Conservation (phyloP, 1,140 invertebrate genomes). For the Thalassaphorura encarpata region DNA sequence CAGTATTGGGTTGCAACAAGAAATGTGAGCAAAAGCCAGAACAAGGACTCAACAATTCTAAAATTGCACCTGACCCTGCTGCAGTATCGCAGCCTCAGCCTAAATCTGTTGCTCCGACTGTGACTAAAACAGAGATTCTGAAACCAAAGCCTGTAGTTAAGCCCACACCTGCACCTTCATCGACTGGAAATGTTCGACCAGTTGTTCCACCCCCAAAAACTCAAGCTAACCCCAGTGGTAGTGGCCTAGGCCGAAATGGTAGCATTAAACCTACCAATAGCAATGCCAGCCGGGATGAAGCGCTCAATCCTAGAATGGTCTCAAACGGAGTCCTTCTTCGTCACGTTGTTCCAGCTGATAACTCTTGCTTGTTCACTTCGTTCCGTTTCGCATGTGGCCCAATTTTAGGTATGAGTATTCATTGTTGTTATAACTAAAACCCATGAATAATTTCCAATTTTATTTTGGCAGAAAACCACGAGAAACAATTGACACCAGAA, state of each 20-base stretch:
- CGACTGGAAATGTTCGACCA: constrained; percentile 35
- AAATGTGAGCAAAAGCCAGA: neutral
- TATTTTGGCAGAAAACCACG: neutral
- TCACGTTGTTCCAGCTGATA: constrained; percentile 84
- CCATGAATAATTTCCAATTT: neutral
- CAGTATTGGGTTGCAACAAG: neutral
- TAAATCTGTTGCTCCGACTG: too few species aligned
- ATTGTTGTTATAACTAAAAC: constrained; percentile 13
- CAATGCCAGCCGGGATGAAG: too few species aligned
- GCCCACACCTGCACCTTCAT: constrained; percentile 36
- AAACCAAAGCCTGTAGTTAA: too few species aligned
- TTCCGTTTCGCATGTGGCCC: constrained; percentile 59
- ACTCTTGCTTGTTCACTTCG: constrained; percentile 91
- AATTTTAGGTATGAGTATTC: constrained; percentile 44
- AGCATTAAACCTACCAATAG: too few species aligned
- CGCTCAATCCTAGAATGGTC: too few species aligned
- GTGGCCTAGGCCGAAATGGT: too few species aligned
- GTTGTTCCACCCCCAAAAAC: too few species aligned
- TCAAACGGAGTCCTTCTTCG: constrained; percentile 67
- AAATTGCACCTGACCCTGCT: too few species aligned
- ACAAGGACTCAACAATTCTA: neutral
- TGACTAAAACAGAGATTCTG: too few species aligned
- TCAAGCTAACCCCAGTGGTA: too few species aligned
- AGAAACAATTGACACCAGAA: neutral
- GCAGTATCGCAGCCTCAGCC: constrained; percentile 35